These are phyloP conservation scores for Psilopogon haemacephalus DNA, from an alignment of 2,113 vertebrate species.

Conservation along the genomic window DNA sequence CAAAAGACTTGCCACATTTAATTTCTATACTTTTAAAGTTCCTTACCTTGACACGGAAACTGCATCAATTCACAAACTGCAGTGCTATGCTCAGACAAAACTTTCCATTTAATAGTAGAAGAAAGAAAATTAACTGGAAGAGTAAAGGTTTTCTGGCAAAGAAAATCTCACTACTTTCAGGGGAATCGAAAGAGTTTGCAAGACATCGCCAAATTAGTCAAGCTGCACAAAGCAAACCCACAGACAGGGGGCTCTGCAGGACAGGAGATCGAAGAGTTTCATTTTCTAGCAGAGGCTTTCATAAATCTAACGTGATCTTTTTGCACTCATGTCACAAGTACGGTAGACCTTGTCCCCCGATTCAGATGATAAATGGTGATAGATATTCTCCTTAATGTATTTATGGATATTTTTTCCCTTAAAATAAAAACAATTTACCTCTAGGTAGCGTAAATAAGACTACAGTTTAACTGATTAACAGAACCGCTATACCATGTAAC, in stretches of 20 bases:
- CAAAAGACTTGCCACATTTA: not conserved
- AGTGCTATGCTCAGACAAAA: not conserved
- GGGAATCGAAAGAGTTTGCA: not conserved
- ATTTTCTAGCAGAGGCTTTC: not conserved
- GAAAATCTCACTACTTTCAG: not conserved
- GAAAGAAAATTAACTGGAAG: not conserved
- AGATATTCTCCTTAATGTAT: conserved; percentile 46
- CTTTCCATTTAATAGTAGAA: not conserved
- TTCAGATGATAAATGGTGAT: conserved; percentile 58
- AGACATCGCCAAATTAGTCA: not conserved
- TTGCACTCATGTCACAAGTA: conserved; percentile 10
- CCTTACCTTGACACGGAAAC: not conserved
- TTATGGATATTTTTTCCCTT: conserved; percentile 32
- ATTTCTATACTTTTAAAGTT: not conserved
- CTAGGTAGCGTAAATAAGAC: conserved; percentile 45
- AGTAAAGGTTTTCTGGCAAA: not conserved
- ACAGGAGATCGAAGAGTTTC: conserved; percentile 22
- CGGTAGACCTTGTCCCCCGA: conserved; percentile 32
- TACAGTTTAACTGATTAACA: conserved; percentile 15
- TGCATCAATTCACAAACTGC: not conserved
- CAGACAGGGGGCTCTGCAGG: conserved; percentile 65
- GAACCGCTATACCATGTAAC: not conserved
- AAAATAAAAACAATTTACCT: conserved; percentile 42
- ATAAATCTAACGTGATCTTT: conserved; percentile 41
- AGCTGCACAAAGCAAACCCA: not conserved